Conservation (phyloP, 2,888 invertebrate species). For the Syrphus vitripennis region DNA sequence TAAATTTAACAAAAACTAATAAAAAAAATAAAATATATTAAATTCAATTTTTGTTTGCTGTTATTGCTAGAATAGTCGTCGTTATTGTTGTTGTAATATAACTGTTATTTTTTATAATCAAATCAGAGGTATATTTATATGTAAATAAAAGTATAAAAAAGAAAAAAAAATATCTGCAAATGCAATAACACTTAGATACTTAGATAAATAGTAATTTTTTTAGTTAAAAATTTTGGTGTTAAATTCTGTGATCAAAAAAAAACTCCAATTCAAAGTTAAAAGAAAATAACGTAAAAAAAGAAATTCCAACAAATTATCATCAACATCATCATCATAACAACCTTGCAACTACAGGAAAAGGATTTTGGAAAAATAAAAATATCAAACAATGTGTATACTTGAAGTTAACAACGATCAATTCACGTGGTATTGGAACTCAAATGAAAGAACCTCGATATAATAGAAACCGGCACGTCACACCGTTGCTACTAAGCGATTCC, state of each 20-base stretch:
- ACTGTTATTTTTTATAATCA: conserved; percentile 71
- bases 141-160: conserved; percentile 48
- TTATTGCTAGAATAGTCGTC: conserved; percentile 63
- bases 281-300: not conserved
- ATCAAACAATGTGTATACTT: conserved; percentile 52
- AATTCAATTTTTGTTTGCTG: conserved; percentile 58
- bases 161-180: conserved; percentile 43
- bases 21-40: conserved; percentile 26
- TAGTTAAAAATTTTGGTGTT: conserved; percentile 68
- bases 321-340: conserved; percentile 7
- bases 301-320: not conserved
- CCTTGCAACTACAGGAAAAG: conserved; percentile 36
- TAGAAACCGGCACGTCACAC: not conserved
- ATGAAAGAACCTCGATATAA: conserved; percentile 25
- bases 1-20: not conserved
- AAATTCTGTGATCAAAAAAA: conserved; percentile 68
- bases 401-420: conserved; percentile 65
- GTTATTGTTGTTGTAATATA: conserved; percentile 69
- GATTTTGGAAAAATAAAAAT: conserved; percentile 10
- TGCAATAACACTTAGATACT: conserved; percentile 52
- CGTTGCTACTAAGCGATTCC: not conserved
- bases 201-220: conserved; percentile 52
- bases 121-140: conserved; percentile 68
- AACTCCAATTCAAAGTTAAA: conserved; percentile 70
- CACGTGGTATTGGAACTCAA: conserved; percentile 34